These are phyloP conservation scores for Drosophila azteca DNA, from an alignment of 1,140 invertebrate genomes.

Conservation along the genomic window DNA sequence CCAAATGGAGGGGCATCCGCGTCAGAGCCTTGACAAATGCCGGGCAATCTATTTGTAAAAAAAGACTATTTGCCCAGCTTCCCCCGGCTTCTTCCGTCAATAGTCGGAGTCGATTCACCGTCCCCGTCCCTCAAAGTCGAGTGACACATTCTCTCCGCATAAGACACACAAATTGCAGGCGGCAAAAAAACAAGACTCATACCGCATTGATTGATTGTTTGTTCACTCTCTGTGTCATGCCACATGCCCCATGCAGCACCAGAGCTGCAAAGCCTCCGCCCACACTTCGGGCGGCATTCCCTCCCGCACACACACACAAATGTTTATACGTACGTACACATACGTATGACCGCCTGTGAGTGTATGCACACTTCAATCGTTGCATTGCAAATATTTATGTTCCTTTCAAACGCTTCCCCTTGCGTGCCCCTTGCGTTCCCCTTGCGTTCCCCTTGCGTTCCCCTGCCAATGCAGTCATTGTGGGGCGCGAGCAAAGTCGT, in stretches of 20 bases:
- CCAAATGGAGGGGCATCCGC: background rate
- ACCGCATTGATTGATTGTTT: slow-evolving; percentile 72
- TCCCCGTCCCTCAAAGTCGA: slow-evolving; percentile 10
- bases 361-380: slow-evolving; percentile 64
- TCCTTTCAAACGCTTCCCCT: slow-evolving; percentile 49
- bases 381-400: slow-evolving; percentile 58
- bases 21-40: slow-evolving; percentile 30
- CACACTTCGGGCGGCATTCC: slow-evolving; percentile 20
- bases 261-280: background rate
- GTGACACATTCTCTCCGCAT: slow-evolving; percentile 33
- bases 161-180: slow-evolving; percentile 27
- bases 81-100: background rate
- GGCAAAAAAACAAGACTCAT: slow-evolving; percentile 54
- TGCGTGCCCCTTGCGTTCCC: slow-evolving; percentile 10
- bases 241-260: slow-evolving; percentile 20
- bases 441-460: slow-evolving; percentile 7
- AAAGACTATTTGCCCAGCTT: slow-evolving; percentile 17
- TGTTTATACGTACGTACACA: background rate
- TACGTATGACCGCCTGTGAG: background rate
- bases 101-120: slow-evolving; percentile 17
- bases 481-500: background rate
- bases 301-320: slow-evolving; percentile 17
- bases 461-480: slow-evolving; percentile 17
- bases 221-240: slow-evolving; percentile 31
- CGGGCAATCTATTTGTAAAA: slow-evolving; percentile 43